Base-by-base conservation (phyloP, 2,888 invertebrate species). In the Gymnosoma rotundatum region DNA sequence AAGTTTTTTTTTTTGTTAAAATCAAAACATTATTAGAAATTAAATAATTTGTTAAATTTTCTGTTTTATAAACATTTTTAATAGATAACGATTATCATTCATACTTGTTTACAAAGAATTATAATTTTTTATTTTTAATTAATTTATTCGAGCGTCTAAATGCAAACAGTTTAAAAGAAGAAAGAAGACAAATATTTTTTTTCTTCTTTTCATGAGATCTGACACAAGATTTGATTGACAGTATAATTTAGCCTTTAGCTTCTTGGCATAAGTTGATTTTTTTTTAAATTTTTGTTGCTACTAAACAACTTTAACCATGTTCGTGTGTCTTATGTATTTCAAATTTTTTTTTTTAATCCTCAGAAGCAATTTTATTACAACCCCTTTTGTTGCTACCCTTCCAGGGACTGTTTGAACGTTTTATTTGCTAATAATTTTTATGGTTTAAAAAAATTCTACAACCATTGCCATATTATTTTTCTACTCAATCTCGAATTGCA, bases 171-270 rank as follows among this genome's bases (percentile, higher is more conserved):
- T 14, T 2, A 5, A 48, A 48, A 48, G 16, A 16, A 48, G 2
- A 5, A 48, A 6, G 1, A 48, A 16, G 0, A 16, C 4, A n/a
- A 0, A 16, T 16, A 6, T 48, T 48, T n/a, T 48, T 48, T 48
- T 6, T n/a, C 16, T 48, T 48, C 3, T 48, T 48, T 56, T 14
- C 8, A 14, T 12, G 2, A 63, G 63, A 64, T 54, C 16, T 52
- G 45, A 21, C 45, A 69, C 54, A 67, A 61, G 42, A 52, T 45
- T 67, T 74, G 80, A 80, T 80, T 80, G 80, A 80, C 80, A 80
- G 80, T 45, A 74, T 61, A 74, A 80, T 80, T 67, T 74, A 80
- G 74, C 80, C 74, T 80, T 79, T 67, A 80, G 80, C 73, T 67
- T 67, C 67, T 80, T 80, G 63, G 32, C 45, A 67, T 74, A 67